Conservation (phyloP, 2,888 invertebrate genomes). For the Conus canariensis region DNA sequence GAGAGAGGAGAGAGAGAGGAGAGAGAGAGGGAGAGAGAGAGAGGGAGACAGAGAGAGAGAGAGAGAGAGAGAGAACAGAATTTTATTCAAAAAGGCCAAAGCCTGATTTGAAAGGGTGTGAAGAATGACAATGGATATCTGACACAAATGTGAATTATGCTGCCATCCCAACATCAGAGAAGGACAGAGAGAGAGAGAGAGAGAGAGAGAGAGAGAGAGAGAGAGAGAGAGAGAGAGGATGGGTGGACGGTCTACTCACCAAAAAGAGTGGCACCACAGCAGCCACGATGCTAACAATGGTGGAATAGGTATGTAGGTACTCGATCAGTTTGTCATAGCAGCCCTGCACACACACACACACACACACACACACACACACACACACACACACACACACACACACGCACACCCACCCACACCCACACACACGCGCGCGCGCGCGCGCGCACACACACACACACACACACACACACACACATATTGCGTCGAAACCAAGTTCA, state of each 20-base stretch:
- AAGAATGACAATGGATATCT: too few relatives aligned
- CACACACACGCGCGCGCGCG: neutral
- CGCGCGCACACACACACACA: neutral
- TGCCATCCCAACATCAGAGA: too few relatives aligned
- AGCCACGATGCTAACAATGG: constrained; percentile 68
- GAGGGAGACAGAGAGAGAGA: too few relatives aligned
- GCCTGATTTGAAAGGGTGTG: too few relatives aligned
- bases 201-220: neutral
- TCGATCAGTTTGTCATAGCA: constrained; percentile 68
- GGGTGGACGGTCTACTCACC: constrained; percentile 55
- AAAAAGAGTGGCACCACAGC: constrained; percentile 70
- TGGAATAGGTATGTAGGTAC: constrained; percentile 64
- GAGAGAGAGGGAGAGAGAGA: too few relatives aligned
- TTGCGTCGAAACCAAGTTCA: too few relatives aligned
- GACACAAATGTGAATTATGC: too few relatives aligned
- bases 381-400: constrained; percentile 1
- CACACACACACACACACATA: neutral
- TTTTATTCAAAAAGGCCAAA: too few relatives aligned
- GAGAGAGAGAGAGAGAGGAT: neutral
- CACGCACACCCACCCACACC: neutral
- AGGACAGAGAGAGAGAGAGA: neutral
- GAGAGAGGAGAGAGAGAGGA: too few relatives aligned
- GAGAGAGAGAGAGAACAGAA: too few relatives aligned
- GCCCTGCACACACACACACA: constrained; percentile 57
- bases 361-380: constrained; percentile 2